phyloP scores from a whole-genome alignment of 1,140 invertebrate genomes.

The Cyclargus thomasi region DNA sequence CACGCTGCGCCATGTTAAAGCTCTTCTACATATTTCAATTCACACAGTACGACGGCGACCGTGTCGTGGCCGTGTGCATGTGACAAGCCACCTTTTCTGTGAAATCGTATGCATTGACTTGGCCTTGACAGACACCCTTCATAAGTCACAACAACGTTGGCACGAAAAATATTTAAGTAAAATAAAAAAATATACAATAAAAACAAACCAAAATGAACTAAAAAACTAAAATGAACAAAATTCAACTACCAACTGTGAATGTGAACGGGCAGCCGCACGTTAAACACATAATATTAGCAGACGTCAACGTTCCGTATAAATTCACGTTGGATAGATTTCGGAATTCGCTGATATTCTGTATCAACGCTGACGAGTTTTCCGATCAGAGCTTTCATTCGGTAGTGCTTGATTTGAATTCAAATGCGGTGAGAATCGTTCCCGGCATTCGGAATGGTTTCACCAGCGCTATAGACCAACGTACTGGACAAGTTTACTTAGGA shows the following conservation, averaged over 20 bases:
- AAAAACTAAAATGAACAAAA: conserved; percentile 6
- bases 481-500: conserved; percentile 37
- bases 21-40: too few relatives aligned
- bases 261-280: conserved; percentile 23
- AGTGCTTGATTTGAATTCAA: conserved; percentile 35
- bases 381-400: conserved; percentile 47
- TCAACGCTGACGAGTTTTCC: conserved; percentile 47
- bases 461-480: conserved; percentile 37
- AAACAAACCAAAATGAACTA: background rate
- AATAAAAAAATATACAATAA: background rate
- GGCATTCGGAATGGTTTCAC: conserved; percentile 45
- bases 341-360: conserved; percentile 43
- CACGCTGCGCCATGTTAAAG: too few relatives aligned
- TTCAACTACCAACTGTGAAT: conserved; percentile 7
- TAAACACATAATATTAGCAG: conserved; percentile 36
- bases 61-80: too few relatives aligned
- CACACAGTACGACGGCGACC: too few relatives aligned
- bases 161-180: too few relatives aligned
- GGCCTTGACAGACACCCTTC: too few relatives aligned
- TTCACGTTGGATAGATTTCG: conserved; percentile 38
- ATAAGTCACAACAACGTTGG: too few relatives aligned
- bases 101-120: too few relatives aligned
- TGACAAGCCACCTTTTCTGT: too few relatives aligned
- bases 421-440: conserved; percentile 29
- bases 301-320: conserved; percentile 46